A percentile compares a stretch with the other conserved stretches of the same genome.
phyloP scores from a whole-genome alignment of 1,140 invertebrate genomes.

The Olivierus martensii region DNA sequence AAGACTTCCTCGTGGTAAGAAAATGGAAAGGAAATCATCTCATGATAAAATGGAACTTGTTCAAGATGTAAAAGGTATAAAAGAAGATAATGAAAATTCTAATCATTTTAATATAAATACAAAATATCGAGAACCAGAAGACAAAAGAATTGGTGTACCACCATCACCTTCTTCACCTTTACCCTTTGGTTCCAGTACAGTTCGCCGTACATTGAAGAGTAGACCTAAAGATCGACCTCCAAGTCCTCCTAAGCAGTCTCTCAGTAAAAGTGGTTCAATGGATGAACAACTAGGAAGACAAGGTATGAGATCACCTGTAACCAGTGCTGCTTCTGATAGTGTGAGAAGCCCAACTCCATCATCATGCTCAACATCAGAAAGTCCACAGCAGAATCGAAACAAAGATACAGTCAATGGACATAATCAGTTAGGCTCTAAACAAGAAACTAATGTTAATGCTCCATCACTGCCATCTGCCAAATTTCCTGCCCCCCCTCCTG shows the following conservation, averaged over 20 bases:
- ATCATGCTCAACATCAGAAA: constrained; percentile 11
- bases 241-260: constrained; percentile 8
- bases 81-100: constrained; percentile 1
- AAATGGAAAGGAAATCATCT: constrained; percentile 6
- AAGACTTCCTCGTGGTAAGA: constrained; percentile 11
- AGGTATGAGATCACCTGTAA: constrained; percentile 8
- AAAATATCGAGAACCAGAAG: constrained; percentile 13
- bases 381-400: constrained; percentile 9
- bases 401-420: too few species aligned
- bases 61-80: too few species aligned
- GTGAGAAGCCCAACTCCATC: constrained; percentile 7
- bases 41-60: neutral
- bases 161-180: constrained; percentile 14
- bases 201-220: constrained; percentile 13
- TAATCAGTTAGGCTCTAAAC: neutral
- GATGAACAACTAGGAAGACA: constrained; percentile 15
- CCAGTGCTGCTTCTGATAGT: constrained; percentile 12
- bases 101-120: constrained; percentile 11
- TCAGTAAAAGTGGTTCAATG: constrained; percentile 21
- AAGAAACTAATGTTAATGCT: neutral
- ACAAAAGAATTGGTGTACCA: constrained; percentile 6
- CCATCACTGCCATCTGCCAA: neutral
- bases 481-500: neutral
- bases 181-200: constrained; percentile 17
- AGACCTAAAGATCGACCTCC: constrained; percentile 16